Base-by-base conservation (phyloP, 2,113 vertebrate genomes). In the Podilymbus podiceps region DNA sequence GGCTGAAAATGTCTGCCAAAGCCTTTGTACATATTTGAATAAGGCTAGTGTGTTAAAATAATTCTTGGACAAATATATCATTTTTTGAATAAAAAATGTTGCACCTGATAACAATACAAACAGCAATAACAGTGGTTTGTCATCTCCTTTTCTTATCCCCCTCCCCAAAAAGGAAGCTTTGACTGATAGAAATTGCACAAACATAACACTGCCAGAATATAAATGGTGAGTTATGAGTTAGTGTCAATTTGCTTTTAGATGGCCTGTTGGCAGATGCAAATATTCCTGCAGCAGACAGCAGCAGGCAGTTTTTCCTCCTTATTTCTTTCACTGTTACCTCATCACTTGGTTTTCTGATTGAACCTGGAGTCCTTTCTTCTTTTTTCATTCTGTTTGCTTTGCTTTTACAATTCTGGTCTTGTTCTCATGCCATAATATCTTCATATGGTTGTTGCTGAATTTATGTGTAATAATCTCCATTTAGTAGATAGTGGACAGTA, bases 231-330 rank as follows among this genome's bases (percentile, higher is more conserved):
- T 88, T 93, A 69, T 89, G 73, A 90, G 40, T 94, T 91, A 11
- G 33, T 89, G 91, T 90, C 90, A 95, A 1, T 93, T 93, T 93
- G 63, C 71, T 94, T 93, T 93, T 80, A 93, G 91, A 75, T 95
- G 68, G 73, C 55, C 50, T 89, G 31, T 71, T 97, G 89, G 50
- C 89, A 92, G 73, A 82, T 94, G 88, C 59, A 82, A 72, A 91
- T 91, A 90, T 44, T 81, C 83, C 71, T 64, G 62, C 79, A 59
- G 49, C 13, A 2, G 55, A 47, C 63, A 94, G 73, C 76, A 86
- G 69, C 46, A 89, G 80, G 35, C 35, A 77, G 12, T 28, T 90
- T 82, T 85, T 85, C 71, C 53, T 84, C 33, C 38, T 72, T 1
- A 38, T 74, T 91, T 85, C 49, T 95, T 91, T 77, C 31, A 17